Conservation (phyloP, 1,140 invertebrate species). For the Neomicropteryx cornuta region DNA sequence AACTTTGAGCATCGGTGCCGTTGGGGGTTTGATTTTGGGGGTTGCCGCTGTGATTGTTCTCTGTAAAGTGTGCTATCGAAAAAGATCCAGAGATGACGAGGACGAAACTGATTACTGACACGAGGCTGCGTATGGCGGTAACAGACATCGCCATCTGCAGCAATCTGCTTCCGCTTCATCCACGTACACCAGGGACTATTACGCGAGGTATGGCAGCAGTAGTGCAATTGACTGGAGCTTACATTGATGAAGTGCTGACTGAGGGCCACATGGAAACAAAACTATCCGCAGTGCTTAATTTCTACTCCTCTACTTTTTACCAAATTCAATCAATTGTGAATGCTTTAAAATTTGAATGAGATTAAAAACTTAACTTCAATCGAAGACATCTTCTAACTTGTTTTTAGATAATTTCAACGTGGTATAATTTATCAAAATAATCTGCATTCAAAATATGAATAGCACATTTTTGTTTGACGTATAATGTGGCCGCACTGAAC, state of each 20-base stretch:
- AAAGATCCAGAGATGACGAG: conserved; percentile 34
- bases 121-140: conserved; percentile 32
- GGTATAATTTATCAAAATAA: too few species aligned
- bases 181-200: conserved; percentile 13
- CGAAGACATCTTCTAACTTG: too few species aligned
- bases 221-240: conserved; percentile 37
- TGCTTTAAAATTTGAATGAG: too few species aligned
- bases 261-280: conserved; percentile 31
- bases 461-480: too few species aligned
- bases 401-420: too few species aligned
- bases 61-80: conserved; percentile 37
- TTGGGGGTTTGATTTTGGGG: conserved; percentile 26
- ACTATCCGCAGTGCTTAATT: too few species aligned
- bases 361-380: too few species aligned
- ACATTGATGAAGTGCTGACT: conserved; percentile 38
- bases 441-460: too few species aligned
- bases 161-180: conserved; percentile 7
- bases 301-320: too few species aligned
- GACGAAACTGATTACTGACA: conserved; percentile 41
- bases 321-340: too few species aligned
- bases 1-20: conserved; percentile 30
- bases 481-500: too few species aligned
- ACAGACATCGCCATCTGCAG: conserved; percentile 27
- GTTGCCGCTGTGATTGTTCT: conserved; percentile 30
- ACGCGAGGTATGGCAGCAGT: conserved; percentile 16